Evolutionary conservation across 53 echinoderm and acorn worm genomes (phyloP).

Genomic region (Actinopyga echinites): DNA sequence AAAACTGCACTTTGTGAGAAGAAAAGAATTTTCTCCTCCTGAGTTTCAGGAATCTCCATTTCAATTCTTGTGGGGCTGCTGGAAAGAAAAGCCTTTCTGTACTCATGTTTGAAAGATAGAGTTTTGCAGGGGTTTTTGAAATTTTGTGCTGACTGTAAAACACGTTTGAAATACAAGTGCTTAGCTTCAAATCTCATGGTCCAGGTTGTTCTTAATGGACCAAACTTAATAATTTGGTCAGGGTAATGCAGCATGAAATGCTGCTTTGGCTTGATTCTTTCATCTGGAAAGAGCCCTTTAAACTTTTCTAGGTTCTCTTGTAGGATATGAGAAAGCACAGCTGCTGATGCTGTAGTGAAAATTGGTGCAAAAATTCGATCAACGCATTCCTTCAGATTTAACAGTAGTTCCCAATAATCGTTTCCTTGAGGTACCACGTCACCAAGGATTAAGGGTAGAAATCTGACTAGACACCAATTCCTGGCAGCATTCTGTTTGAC

Average conservation of each 20-base stretch:
- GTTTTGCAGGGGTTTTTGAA: conserved; percentile 46
- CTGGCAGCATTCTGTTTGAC: conserved; percentile 44
- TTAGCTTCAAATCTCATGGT: conserved; percentile 47
- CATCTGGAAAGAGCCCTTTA: conserved; percentile 27
- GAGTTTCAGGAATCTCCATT: background rate
- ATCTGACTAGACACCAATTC: conserved; percentile 42
- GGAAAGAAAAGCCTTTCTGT: conserved; percentile 15
- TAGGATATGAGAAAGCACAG: conserved; percentile 7
- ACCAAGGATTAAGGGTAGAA: conserved; percentile 32
- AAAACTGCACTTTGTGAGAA: background rate
- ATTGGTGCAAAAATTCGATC: conserved; percentile 24
- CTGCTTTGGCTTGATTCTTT: conserved; percentile 42
- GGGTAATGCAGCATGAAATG: conserved; percentile 46
- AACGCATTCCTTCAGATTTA: conserved; percentile 39
- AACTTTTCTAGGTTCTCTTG: conserved; percentile 27
- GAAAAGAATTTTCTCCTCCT: background rate
- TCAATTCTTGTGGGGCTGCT: background rate
- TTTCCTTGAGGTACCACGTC: background rate
- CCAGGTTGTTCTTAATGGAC: conserved; percentile 39
- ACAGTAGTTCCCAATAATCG: background rate
- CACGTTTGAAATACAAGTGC: conserved; percentile 13
- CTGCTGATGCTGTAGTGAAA: conserved; percentile 5
- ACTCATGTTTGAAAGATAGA: conserved; percentile 5
- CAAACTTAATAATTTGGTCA: conserved; percentile 40
- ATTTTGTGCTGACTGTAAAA: conserved; percentile 24